A percentile compares a stretch with the other conserved stretches of the same genome.
Conservation (phyloP, 2,888 invertebrate genomes). For the Rhingia rostrata region DNA sequence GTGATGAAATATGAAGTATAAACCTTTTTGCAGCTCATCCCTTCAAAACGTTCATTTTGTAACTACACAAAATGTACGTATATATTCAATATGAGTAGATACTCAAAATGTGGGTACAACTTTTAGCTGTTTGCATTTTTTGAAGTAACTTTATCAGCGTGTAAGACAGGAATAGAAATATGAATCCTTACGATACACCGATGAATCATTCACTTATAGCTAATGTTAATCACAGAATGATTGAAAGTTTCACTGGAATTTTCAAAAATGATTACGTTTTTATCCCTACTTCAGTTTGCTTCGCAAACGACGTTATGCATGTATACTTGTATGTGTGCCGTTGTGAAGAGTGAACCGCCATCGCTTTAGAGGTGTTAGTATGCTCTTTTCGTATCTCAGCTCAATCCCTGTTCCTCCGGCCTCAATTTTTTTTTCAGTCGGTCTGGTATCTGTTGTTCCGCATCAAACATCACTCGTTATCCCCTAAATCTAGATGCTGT, state of each 20-base stretch:
- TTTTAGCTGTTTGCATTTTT: constrained; percentile 18
- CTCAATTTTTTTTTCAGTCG: constrained; percentile 58
- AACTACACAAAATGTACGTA: too few relatives aligned
- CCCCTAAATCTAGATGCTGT: constrained; percentile 67
- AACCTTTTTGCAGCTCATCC: constrained; percentile 1
- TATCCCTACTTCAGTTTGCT: neutral
- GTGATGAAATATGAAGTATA: constrained; percentile 48
- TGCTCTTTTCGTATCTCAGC: constrained; percentile 66
- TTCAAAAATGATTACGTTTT: constrained; percentile 15
- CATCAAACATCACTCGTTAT: constrained; percentile 65
- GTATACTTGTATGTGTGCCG: constrained; percentile 5
- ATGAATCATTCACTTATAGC: constrained; percentile 30
- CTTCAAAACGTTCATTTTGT: too few relatives aligned
- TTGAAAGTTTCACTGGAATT: constrained; percentile 45
- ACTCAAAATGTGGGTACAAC: neutral
- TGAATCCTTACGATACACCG: constrained; percentile 12
- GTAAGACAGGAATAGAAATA: constrained; percentile 6
- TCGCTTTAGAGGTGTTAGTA: constrained; percentile 49
- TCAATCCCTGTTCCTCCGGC: constrained; percentile 60
- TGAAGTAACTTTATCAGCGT: constrained; percentile 7
- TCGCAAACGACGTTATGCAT: constrained; percentile 8
- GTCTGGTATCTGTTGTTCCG: constrained; percentile 51
- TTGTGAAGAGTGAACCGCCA: neutral
- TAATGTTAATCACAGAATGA: constrained; percentile 30
- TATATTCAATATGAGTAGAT: neutral